phyloP scores from a whole-genome alignment of 2,113 vertebrate genomes.

The Ochotona princeps region DNA sequence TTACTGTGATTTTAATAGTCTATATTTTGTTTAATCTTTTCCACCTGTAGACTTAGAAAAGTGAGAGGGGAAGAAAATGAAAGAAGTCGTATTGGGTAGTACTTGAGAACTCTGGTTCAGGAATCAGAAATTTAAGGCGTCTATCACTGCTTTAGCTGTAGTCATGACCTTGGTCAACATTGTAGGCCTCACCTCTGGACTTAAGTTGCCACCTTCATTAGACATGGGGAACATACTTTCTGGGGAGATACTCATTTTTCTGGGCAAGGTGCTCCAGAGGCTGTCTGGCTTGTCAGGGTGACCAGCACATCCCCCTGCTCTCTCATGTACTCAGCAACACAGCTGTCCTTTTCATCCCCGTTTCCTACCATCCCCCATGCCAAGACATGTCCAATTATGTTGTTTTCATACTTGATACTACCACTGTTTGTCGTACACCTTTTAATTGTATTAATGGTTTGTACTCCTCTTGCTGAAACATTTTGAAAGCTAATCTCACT shows the following conservation, averaged over 20 bases:
- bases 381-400: not conserved
- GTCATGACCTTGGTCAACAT: not conserved
- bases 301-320: fast-evolving
- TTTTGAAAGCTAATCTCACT: not conserved
- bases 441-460: not conserved
- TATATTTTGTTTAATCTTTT: not conserved
- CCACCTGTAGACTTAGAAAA: not conserved
- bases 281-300: no score
- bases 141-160: not conserved
- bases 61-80: not conserved
- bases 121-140: not conserved
- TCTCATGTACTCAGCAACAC: not conserved
- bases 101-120: not conserved
- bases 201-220: not conserved
- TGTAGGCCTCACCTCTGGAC: not conserved
- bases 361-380: not conserved
- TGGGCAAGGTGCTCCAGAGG: not conserved
- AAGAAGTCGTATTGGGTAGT: not conserved
- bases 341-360: not conserved
- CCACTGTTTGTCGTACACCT: not conserved
- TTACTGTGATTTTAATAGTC: not conserved
- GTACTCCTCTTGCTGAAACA: not conserved
- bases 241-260: not conserved
- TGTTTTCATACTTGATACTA: not conserved
- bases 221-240: not conserved